Base-by-base conservation (phyloP, 1,140 invertebrate genomes). In the Diprion similis region DNA sequence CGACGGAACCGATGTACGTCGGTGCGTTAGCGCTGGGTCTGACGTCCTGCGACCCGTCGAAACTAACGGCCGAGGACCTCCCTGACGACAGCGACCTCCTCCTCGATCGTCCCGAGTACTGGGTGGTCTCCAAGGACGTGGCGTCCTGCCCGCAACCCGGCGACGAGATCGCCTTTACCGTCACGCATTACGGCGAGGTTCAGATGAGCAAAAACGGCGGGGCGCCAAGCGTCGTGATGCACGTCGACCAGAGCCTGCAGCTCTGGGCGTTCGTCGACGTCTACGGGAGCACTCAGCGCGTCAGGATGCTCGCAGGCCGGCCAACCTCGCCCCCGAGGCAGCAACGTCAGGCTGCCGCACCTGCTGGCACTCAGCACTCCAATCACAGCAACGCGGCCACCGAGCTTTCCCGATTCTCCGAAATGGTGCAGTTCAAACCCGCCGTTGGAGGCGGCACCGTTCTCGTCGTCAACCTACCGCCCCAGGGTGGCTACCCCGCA, bases 231-330 rank as follows among this genome's bases (percentile, higher is more conserved):
- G 93, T 95, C 0, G 92, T 99, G 67, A 98, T 99, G 95, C 95
- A 98, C 85, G 96, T 99, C 0, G 97, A 99, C 85, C 94, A 96
- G 78, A 95, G 93, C 0, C 87, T 97, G 15, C 91, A 93, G 79
- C 85, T 99, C 0, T 99, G 97, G 97, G 94, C 96, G 1, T 98
- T 99, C 86, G 95, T 99, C 73, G 98, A 99, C 84, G 93, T 99
- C 0, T 99, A 98, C 81, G 98, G 97, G 0, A 96, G 95, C 73
- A 98, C 97, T 1, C 93, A 95, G 81, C 93, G 94, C 78, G 93
- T 99, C 10, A 90, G 94, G 75, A 90, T 95, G 78, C 83, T 96
- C 46, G 93, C 86, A 6, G 85, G 86, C 13, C 76, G 85, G 45
- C 83, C 83, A 13, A 80, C 83, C 0, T 85, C 86, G 0, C 81